Base-by-base conservation (phyloP, 1,140 invertebrate genomes). In the Mylabris phalerata region DNA sequence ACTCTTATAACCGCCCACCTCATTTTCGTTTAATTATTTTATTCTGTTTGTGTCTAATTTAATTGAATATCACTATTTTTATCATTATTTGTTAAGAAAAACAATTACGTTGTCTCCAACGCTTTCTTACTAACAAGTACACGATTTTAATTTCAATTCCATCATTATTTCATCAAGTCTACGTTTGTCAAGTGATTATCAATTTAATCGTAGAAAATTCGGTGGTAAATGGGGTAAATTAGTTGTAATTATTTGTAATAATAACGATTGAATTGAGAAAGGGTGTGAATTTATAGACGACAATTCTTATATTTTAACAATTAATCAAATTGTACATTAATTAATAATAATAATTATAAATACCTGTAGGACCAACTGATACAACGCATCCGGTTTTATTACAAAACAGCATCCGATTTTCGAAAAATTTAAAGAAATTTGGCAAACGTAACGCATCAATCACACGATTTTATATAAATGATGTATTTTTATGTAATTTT, bases 1-100 rank as follows among this genome's bases (percentile, higher is more conserved):
- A 84, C 90, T 98, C 77, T 93, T 98, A 89, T 98, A 93, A 92
- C 81, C 72, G 70, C 63, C 63, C 71, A 64, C 59, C 51, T 57
- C 50, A 48, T 60, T 61, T 62, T 32, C 32, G 32, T 32, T 32
- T 32, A 19, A 19, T 32, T 32, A 32, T 32, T 32, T 19, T 19
- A 55, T 19, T 42, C 19, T 19, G 19, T 48, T 56, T 55, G 43
- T 55, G 41, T 38, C 52, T 44, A 49, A 26, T 41, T 26, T 25
- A 26, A 44, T 27, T 9, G 45, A 40, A n/a, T 5, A 48, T 54
- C 27, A n/a, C 6, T 51, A 25, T 48, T n/a, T 47, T 42, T n/a
- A 42, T 19, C 32, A 25, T 26, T 11, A n/a, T 13, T 26, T 57
- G 9, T 42, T 50, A 45, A 54, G 49, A 45, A 38, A 51, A 44